Conservation (phyloP, 2,888 invertebrate species). For the Acleris literana region DNA sequence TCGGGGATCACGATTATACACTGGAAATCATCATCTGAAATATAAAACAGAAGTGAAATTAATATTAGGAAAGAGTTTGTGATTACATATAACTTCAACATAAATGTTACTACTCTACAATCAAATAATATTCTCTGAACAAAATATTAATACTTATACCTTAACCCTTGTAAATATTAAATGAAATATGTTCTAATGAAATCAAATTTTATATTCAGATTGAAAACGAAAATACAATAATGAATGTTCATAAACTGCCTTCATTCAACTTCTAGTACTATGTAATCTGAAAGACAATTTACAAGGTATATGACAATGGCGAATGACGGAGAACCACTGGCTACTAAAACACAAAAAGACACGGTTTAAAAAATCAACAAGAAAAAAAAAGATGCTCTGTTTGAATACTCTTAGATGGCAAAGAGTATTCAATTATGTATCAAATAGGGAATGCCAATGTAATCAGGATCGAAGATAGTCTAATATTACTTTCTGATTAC, state of each 20-base stretch:
- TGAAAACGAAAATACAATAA: slow-evolving; percentile 12
- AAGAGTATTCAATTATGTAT: no score
- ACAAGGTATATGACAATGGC: slow-evolving; percentile 25
- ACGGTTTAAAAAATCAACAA: no score
- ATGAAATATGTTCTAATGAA: slow-evolving; percentile 24
- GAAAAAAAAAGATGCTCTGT: no score
- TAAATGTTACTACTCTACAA: slow-evolving; percentile 23
- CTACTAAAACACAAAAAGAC: neutral
- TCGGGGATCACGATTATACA: slow-evolving; percentile 78
- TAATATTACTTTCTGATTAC: no score
- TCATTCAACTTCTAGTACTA: slow-evolving; percentile 34
- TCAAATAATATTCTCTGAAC: slow-evolving; percentile 1
- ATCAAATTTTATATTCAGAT: slow-evolving; percentile 23
- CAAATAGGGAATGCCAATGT: no score
- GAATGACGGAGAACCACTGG: slow-evolving; percentile 4
- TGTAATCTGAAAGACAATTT: slow-evolving; percentile 34
- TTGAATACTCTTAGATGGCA: no score
- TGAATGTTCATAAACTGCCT: slow-evolving; percentile 12
- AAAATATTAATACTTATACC: slow-evolving; percentile 26
- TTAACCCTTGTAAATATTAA: slow-evolving; percentile 16
- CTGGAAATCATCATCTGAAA: slow-evolving; percentile 74
- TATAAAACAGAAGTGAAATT: slow-evolving; percentile 21
- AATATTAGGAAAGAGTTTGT: neutral
- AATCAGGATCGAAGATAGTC: no score
- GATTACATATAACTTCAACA: slow-evolving; percentile 4